These are phyloP conservation scores for Baccha elongata DNA, from an alignment of 2,888 invertebrate genomes.

Conservation along the genomic window DNA sequence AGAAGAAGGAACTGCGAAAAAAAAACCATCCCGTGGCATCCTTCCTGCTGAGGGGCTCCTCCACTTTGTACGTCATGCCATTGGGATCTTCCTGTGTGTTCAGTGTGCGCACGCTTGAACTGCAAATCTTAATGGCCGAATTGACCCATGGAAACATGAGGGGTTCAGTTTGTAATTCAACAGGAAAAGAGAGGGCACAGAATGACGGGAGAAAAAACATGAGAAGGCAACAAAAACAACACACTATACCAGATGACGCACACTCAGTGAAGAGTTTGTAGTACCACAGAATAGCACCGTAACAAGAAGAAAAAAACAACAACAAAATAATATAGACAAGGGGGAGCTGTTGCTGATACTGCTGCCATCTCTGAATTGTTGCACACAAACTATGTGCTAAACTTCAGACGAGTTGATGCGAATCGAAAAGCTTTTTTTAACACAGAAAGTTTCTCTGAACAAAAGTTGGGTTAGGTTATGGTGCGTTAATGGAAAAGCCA, in stretches of 20 bases:
- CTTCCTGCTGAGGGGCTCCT: constrained; percentile 30
- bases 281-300: background rate
- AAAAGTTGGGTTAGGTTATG: constrained; percentile 68
- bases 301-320: constrained; percentile 7
- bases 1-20: constrained; percentile 20
- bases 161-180: constrained; percentile 23
- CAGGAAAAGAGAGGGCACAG: constrained; percentile 29
- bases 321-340: constrained; percentile 33
- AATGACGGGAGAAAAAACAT: constrained; percentile 27
- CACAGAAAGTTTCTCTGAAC: constrained; percentile 43
- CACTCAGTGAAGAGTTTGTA: constrained; percentile 33
- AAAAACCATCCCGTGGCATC: constrained; percentile 25
- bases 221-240: constrained; percentile 27
- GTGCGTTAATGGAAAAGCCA: constrained; percentile 17
- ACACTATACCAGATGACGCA: constrained; percentile 49
- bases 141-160: constrained; percentile 65
- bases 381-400: constrained; percentile 63
- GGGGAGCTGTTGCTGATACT: constrained; percentile 47
- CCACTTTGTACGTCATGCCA: constrained; percentile 62
- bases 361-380: constrained; percentile 72
- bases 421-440: constrained; percentile 53
- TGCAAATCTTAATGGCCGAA: constrained; percentile 74
- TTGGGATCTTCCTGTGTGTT: constrained; percentile 47
- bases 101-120: constrained; percentile 68
- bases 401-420: constrained; percentile 43